Percentiles rank a stretch among this genome's conserved stretches.
Evolutionary conservation across 2,888 invertebrate species (phyloP).

Genomic region (Cataglyphis livida): DNA sequence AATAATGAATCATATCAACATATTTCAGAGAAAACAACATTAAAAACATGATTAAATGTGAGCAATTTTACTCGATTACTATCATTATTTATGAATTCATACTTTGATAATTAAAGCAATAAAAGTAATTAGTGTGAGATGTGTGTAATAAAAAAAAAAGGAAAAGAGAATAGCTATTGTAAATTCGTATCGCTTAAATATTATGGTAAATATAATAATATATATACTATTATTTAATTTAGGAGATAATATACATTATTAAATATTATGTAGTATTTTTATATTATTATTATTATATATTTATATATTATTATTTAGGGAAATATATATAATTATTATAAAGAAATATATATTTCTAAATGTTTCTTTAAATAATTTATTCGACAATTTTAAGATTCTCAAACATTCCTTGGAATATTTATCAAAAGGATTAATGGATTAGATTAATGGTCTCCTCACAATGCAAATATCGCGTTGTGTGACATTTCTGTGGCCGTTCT

Average conservation of each 20-base stretch:
- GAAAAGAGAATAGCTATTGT: background rate
- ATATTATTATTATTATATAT: too few species aligned
- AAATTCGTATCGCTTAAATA: background rate
- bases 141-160: background rate
- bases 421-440: constrained; percentile 1
- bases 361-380: background rate
- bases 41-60: background rate
- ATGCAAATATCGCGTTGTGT: constrained; percentile 15
- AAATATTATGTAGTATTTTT: too few species aligned
- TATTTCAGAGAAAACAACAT: background rate
- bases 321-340: background rate
- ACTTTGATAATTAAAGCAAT: background rate
- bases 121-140: background rate
- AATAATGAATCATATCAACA: background rate
- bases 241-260: background rate
- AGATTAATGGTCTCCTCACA: constrained; percentile 24
- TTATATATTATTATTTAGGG: too few species aligned
- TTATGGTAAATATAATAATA: background rate
- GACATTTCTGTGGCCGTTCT: background rate
- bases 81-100: background rate
- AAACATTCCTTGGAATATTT: background rate
- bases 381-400: background rate
- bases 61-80: background rate
- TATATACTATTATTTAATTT: background rate
- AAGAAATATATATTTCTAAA: background rate